phyloP scores from a whole-genome alignment of 2,113 vertebrate genomes.

The Riparia riparia region DNA sequence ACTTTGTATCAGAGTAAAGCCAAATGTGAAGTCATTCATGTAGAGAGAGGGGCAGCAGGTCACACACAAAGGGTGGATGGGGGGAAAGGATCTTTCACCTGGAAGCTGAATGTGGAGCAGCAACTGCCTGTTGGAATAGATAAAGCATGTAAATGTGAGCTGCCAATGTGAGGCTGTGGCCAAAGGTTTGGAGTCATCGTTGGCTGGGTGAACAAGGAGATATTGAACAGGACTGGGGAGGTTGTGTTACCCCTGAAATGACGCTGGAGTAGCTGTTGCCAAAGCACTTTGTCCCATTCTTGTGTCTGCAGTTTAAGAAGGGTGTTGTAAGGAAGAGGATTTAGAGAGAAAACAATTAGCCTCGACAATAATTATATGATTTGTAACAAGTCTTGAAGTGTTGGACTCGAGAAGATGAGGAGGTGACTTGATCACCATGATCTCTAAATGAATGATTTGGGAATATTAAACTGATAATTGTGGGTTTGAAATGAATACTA shows the following conservation, averaged over 20 bases:
- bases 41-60: neutral
- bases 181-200: slow-evolving; percentile 38
- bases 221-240: neutral
- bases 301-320: neutral
- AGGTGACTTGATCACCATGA: neutral
- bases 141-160: neutral
- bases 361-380: neutral
- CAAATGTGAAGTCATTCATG: slow-evolving; percentile 65
- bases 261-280: neutral
- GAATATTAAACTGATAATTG: slow-evolving; percentile 3
- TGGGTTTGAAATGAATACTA: neutral
- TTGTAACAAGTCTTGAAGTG: neutral
- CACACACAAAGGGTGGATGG: neutral
- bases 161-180: slow-evolving; percentile 10
- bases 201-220: slow-evolving; percentile 31
- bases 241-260: neutral
- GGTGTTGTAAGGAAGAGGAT: neutral
- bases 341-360: neutral
- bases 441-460: neutral
- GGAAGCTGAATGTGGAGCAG: slow-evolving; percentile 1
- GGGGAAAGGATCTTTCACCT: slow-evolving; percentile 35
- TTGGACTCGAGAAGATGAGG: neutral
- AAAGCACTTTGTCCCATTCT: neutral
- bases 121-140: slow-evolving; percentile 11
- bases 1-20: slow-evolving; percentile 31